Evolutionary conservation across 2,113 vertebrate genomes (phyloP).

Genomic region (Hydropotes inermis): DNA sequence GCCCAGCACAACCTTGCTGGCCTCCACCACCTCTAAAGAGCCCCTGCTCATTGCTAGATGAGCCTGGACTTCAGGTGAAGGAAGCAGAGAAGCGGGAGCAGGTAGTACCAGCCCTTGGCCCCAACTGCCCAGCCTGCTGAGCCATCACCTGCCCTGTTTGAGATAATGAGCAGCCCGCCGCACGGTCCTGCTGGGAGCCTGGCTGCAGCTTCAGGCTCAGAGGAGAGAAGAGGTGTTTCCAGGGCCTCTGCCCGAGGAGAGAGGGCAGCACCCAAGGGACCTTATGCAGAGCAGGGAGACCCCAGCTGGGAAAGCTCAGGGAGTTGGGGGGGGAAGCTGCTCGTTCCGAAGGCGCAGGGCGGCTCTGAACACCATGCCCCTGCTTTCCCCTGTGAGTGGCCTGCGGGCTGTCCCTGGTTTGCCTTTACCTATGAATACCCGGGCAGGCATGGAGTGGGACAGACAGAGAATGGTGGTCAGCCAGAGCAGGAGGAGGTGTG

Average conservation of each 20-base stretch:
- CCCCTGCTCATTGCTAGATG: background rate
- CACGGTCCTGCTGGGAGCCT: background rate
- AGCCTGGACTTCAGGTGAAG: background rate
- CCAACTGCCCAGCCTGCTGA: rapidly evolving
- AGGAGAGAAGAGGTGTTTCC: background rate
- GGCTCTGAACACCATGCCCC: background rate
- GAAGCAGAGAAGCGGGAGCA: background rate
- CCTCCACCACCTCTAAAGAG: background rate
- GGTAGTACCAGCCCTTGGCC: background rate
- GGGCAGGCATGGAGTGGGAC: background rate
- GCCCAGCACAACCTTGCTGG: background rate
- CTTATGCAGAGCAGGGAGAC: background rate
- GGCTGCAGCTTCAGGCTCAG: background rate
- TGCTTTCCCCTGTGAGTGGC: background rate
- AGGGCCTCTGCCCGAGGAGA: background rate
- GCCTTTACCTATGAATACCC: rapidly evolving
- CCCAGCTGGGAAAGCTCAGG: background rate
- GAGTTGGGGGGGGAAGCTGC: background rate
- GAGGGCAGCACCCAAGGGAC: background rate
- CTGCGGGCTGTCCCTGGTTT: rapidly evolving
- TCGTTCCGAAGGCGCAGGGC: rapidly evolving
- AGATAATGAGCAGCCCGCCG: background rate
- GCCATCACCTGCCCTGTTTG: background rate
- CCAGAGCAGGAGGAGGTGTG: too few species aligned
- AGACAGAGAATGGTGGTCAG: background rate